phyloP scores from a whole-genome alignment of 1,140 invertebrate species.

The Danaus plexippus region DNA sequence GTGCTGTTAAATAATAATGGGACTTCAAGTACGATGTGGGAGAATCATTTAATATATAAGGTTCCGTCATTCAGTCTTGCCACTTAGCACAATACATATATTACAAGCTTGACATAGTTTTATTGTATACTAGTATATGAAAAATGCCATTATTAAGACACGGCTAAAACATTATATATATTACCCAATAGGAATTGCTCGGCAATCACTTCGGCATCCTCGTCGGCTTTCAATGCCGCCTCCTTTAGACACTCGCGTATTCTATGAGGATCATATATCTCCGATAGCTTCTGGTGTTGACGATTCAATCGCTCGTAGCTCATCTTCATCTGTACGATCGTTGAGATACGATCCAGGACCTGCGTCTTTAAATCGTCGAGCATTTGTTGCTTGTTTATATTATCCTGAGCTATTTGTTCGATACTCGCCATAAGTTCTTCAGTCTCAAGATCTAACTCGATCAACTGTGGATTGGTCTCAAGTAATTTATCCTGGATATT shows the following conservation, averaged over 20 bases:
- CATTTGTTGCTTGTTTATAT: constrained; percentile 77
- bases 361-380: constrained; percentile 74
- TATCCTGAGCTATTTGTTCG: constrained; percentile 80
- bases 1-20: too few species aligned
- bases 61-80: too few species aligned
- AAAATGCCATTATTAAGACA: too few species aligned
- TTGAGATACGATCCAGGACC: constrained; percentile 75
- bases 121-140: too few species aligned
- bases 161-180: neutral
- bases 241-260: constrained; percentile 75
- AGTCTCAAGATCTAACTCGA: constrained; percentile 77
- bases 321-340: constrained; percentile 78
- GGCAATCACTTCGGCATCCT: constrained; percentile 81
- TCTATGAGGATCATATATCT: constrained; percentile 80
- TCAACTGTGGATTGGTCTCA: constrained; percentile 76
- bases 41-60: too few species aligned
- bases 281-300: constrained; percentile 79
- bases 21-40: too few species aligned
- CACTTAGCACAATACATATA: too few species aligned
- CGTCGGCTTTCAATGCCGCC: constrained; percentile 78
- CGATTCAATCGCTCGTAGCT: constrained; percentile 79
- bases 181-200: constrained; percentile 80
- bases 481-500: constrained; percentile 78
- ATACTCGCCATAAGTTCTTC: constrained; percentile 81
- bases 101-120: too few species aligned